Percentiles rank a stretch among this genome's conserved stretches.
Evolutionary conservation across 2,113 vertebrate genomes (phyloP).

Genomic region (Chascanopsetta lugubris): DNA sequence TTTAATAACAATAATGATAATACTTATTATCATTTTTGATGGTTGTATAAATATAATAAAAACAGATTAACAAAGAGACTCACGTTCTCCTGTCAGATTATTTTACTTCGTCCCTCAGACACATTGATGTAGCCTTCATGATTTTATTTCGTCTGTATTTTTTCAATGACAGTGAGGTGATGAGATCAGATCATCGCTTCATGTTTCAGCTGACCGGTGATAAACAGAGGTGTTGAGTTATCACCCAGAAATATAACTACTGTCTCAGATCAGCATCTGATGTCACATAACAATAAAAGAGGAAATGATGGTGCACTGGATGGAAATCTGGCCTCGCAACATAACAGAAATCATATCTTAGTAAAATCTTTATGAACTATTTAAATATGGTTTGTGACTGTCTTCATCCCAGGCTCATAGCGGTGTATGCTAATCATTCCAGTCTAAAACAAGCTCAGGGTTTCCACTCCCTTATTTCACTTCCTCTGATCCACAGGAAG

Average conservation of each 20-base stretch:
- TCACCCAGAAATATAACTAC: not conserved
- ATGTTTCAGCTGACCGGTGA: constrained; percentile 18
- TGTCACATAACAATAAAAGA: constrained; percentile 21
- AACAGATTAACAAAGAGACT: not conserved
- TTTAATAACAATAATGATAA: not conserved
- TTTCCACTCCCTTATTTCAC: constrained; percentile 26
- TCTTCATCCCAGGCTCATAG: constrained; percentile 20
- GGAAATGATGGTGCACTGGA: not conserved
- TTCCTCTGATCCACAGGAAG: constrained; percentile 56
- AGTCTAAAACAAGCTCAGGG: constrained; percentile 53
- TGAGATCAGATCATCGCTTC: constrained; percentile 3
- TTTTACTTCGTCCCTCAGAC: too few relatives aligned
- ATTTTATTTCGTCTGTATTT: too few relatives aligned
- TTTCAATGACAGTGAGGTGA: not conserved
- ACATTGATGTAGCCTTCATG: not conserved
- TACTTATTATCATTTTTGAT: not conserved
- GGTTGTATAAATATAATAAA: not conserved
- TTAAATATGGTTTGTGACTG: constrained; percentile 41
- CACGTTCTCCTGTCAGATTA: not conserved
- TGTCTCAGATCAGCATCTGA: constrained; percentile 8
- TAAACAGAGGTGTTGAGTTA: constrained; percentile 6
- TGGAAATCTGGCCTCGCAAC: constrained; percentile 1
- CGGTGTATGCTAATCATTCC: constrained; percentile 61
- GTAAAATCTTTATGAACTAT: constrained; percentile 38
- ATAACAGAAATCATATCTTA: constrained; percentile 33